These are phyloP conservation scores for Dicranocentrus wangi DNA, from an alignment of 2,888 invertebrate species.

Conservation along the genomic window DNA sequence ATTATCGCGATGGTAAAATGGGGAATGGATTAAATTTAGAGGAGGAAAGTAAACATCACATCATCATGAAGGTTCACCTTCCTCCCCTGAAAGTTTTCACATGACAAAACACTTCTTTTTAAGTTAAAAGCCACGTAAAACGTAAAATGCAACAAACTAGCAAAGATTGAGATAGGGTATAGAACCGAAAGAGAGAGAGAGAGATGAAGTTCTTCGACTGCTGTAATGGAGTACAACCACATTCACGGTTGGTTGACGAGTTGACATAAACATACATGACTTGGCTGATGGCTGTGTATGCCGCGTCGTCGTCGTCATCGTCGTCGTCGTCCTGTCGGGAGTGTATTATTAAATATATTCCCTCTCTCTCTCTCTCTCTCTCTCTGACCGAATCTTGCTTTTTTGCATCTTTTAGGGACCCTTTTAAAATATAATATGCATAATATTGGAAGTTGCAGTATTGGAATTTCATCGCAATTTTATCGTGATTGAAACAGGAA, in stretches of 20 bases:
- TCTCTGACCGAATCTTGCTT: too few relatives aligned
- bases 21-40: too few relatives aligned
- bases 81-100: conserved; percentile 18
- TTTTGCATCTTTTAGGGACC: too few relatives aligned
- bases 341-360: too few relatives aligned
- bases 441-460: too few relatives aligned
- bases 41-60: conserved; percentile 1
- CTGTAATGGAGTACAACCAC: conserved; percentile 53
- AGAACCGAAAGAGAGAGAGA: conserved; percentile 16
- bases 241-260: conserved; percentile 51
- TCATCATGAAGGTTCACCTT: too few relatives aligned
- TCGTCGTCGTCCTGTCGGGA: background rate
- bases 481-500: conserved; percentile 14
- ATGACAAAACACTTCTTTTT: background rate
- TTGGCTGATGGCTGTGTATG: background rate
- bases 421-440: too few relatives aligned
- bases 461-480: too few relatives aligned
- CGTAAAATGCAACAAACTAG: conserved; percentile 38
- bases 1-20: too few relatives aligned
- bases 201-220: conserved; percentile 6
- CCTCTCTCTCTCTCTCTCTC: too few relatives aligned
- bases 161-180: conserved; percentile 56
- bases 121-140: conserved; percentile 21
- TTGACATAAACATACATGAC: conserved; percentile 42
- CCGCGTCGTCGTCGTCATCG: background rate